Percentiles rank a stretch among this genome's conserved stretches.
phyloP scores from a whole-genome alignment of 2,888 invertebrate species.

The Microplitis manilae region DNA sequence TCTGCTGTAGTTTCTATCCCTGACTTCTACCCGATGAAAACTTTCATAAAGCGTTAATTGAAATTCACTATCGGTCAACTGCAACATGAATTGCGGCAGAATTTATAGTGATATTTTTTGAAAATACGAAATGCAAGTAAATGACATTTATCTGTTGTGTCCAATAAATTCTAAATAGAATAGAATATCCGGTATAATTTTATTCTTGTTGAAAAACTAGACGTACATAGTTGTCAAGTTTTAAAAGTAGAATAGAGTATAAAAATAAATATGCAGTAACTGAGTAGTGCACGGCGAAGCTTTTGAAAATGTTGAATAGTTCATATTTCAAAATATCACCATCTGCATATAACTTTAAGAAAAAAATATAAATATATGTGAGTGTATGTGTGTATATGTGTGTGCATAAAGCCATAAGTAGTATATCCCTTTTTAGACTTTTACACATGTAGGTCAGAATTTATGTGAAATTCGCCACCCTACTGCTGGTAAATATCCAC shows the following conservation, averaged over 20 bases:
- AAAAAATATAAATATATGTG: neutral
- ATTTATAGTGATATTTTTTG: too few relatives aligned
- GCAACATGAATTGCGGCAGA: too few relatives aligned
- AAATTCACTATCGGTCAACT: slow-evolving; percentile 1
- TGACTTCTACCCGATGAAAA: too few relatives aligned
- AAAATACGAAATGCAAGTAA: too few relatives aligned
- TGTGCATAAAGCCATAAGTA: slow-evolving; percentile 21
- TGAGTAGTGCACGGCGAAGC: neutral
- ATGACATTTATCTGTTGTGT: neutral
- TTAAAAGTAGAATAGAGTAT: neutral
- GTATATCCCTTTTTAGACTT: slow-evolving; percentile 35
- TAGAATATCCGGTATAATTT: neutral
- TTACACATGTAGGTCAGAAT: slow-evolving; percentile 51
- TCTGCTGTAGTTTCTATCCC: too few relatives aligned
- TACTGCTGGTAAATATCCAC: slow-evolving; percentile 44
- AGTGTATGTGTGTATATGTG: neutral
- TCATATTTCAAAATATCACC: neutral
- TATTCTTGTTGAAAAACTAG: neutral
- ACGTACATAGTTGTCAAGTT: neutral
- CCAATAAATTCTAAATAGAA: neutral
- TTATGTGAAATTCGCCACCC: slow-evolving; percentile 50
- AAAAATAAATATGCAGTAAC: neutral
- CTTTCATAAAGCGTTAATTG: neutral
- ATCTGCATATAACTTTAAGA: neutral
- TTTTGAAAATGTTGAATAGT: neutral